phyloP scores from a whole-genome alignment of 2,888 invertebrate genomes.

The Neuroscelio doddi region DNA sequence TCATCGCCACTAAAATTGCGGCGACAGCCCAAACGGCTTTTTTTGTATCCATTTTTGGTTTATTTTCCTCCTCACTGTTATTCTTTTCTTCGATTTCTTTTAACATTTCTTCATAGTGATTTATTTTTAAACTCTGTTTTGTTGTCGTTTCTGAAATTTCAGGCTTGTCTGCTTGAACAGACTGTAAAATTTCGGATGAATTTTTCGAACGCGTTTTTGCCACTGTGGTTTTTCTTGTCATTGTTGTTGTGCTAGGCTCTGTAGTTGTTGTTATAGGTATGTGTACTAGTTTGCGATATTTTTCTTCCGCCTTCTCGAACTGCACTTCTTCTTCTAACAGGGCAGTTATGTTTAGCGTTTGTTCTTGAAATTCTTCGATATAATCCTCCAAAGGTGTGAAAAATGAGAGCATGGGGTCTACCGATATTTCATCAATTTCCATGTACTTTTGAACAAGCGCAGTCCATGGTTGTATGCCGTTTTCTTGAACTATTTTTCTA shows the following conservation, averaged over 20 bases:
- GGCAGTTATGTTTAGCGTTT: constrained; percentile 41
- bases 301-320: constrained; percentile 54
- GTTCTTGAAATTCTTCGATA: constrained; percentile 52
- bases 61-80: constrained; percentile 26
- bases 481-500: constrained; percentile 59
- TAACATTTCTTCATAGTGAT: constrained; percentile 1
- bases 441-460: constrained; percentile 48
- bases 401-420: constrained; percentile 51
- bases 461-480: constrained; percentile 56
- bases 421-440: constrained; percentile 51
- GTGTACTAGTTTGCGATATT: constrained; percentile 50
- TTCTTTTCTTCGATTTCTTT: constrained; percentile 5
- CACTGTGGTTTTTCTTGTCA: constrained; percentile 38
- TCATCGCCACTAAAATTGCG: constrained; percentile 60
- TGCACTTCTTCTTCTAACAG: constrained; percentile 48
- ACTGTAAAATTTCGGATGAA: neutral
- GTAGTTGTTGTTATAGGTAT: constrained; percentile 53
- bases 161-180: constrained; percentile 9
- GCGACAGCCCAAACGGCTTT: constrained; percentile 65
- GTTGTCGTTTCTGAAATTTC: constrained; percentile 6
- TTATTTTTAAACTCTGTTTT: neutral
- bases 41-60: constrained; percentile 57
- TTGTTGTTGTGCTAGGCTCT: constrained; percentile 32
- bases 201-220: neutral
- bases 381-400: constrained; percentile 58